phyloP scores from a whole-genome alignment of 2,113 vertebrate genomes.

The Muntiacus muntjak region DNA sequence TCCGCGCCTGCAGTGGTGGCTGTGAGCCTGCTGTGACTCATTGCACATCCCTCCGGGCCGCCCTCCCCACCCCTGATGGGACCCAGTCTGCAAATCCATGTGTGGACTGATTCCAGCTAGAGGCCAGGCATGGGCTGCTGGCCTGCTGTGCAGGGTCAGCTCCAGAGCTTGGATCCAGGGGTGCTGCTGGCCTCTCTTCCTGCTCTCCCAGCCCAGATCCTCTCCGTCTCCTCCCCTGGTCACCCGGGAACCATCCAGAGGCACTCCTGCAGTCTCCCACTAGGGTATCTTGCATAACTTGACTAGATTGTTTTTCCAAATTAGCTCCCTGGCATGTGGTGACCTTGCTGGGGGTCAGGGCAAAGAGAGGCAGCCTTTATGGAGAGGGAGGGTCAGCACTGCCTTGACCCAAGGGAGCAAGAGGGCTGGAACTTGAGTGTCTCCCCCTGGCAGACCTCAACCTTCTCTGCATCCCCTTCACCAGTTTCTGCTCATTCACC shows the following conservation, averaged over 20 bases:
- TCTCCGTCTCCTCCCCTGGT: background rate
- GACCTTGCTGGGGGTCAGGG: background rate
- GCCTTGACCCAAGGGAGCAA: background rate
- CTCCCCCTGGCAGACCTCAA: background rate
- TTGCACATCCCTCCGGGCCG: rapidly evolving
- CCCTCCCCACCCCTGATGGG: too few species aligned
- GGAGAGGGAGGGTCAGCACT: too few species aligned
- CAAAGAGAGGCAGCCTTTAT: background rate
- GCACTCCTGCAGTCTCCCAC: rapidly evolving
- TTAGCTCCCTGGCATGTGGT: background rate
- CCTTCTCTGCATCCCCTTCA: background rate
- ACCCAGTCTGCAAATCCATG: background rate
- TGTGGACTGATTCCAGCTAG: background rate
- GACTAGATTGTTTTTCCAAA: background rate
- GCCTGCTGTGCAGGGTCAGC: background rate
- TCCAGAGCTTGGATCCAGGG: background rate
- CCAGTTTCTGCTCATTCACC: background rate
- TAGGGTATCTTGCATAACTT: background rate
- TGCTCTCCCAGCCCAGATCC: background rate
- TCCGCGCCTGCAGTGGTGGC: background rate
- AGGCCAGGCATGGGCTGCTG: background rate
- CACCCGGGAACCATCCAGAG: background rate
- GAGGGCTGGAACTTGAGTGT: background rate
- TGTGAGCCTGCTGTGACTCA: background rate
- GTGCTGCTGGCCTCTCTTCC: background rate